A percentile compares a stretch with the other conserved stretches of the same genome.
phyloP scores from a whole-genome alignment of 2,888 invertebrate genomes.

The Latheticus oryzae region DNA sequence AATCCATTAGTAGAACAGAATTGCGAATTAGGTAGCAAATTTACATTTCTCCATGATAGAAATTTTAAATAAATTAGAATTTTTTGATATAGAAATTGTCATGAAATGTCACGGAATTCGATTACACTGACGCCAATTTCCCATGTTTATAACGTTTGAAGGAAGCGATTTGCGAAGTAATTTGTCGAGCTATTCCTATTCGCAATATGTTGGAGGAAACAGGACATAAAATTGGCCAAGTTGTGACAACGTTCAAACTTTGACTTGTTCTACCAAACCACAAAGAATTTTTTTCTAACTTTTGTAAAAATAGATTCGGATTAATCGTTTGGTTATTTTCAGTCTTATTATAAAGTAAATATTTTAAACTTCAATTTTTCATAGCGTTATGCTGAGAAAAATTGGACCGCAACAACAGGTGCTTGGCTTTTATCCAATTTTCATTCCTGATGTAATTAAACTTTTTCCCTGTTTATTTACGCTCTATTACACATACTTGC shows the following conservation, averaged over 20 bases:
- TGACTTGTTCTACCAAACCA: neutral
- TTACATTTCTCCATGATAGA: too few relatives aligned
- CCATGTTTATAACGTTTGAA: neutral
- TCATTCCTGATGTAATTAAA: constrained; percentile 2
- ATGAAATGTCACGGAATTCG: constrained; percentile 1
- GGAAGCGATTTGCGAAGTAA: constrained; percentile 12
- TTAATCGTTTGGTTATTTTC: constrained; percentile 27
- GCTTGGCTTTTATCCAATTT: constrained; percentile 1
- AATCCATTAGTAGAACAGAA: too few relatives aligned
- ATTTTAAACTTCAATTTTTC: constrained; percentile 29
- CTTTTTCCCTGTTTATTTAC: constrained; percentile 7
- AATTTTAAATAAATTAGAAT: too few relatives aligned
- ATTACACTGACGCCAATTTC: neutral
- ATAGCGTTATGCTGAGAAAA: constrained; percentile 1
- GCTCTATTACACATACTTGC: neutral
- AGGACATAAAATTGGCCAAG: neutral
- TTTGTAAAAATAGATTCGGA: constrained; percentile 10
- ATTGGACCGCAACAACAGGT: constrained; percentile 9
- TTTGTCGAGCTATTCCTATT: constrained; percentile 6
- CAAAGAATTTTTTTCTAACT: neutral
- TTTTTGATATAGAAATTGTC: too few relatives aligned
- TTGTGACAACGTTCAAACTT: neutral
- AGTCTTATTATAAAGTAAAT: constrained; percentile 19
- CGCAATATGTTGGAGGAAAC: constrained; percentile 6
- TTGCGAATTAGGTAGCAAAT: too few relatives aligned